Percentiles rank a stretch among this genome's conserved stretches.
Evolutionary conservation across 2,113 vertebrate species (phyloP).

Genomic region (Psilopogon haemacephalus): DNA sequence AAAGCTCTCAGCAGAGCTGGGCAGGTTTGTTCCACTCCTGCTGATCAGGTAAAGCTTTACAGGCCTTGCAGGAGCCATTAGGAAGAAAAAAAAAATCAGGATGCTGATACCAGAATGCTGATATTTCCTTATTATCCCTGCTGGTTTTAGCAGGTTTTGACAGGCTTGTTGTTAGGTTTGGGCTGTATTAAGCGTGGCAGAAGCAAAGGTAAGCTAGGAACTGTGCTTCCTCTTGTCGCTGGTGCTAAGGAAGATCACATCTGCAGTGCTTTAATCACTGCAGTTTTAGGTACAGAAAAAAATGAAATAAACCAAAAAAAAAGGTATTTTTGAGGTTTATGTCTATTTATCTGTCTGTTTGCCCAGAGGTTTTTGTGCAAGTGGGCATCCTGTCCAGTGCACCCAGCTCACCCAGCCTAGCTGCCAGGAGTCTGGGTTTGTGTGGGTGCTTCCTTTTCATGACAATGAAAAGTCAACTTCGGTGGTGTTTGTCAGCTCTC

Average conservation of each 20-base stretch:
- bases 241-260: neutral
- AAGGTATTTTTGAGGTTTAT: too few relatives aligned
- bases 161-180: neutral
- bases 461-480: neutral
- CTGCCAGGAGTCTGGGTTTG: neutral
- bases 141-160: neutral
- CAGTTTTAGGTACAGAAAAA: neutral
- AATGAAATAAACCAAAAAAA: neutral
- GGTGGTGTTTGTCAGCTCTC: neutral
- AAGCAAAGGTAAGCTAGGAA: neutral
- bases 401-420: neutral
- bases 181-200: neutral
- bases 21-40: neutral
- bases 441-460: neutral
- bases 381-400: neutral
- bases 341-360: neutral
- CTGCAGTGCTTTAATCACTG: neutral
- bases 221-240: neutral
- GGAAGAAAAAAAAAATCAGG: neutral
- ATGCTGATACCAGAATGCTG: neutral
- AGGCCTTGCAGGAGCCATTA: neutral
- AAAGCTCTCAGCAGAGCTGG: neutral
- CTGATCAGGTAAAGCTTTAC: constrained; percentile 3
- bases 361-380: neutral
- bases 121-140: neutral